These are phyloP conservation scores for Epinotia demarniana DNA, from an alignment of 2,888 invertebrate species.

Conservation along the genomic window DNA sequence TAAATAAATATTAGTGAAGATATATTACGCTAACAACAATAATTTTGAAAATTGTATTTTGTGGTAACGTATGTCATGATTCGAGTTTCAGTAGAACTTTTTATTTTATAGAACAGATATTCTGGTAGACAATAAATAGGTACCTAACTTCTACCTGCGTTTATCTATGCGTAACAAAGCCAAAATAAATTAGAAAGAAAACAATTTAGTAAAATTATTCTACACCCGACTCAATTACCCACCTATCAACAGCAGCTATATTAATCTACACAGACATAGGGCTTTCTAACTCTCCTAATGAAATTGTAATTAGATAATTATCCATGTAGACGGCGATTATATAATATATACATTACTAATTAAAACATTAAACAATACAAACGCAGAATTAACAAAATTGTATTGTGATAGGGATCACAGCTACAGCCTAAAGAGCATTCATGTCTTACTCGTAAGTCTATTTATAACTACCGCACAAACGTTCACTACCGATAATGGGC, in stretches of 20 bases:
- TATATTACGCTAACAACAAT: too few species aligned
- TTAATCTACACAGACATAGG: background rate
- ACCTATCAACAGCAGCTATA: background rate
- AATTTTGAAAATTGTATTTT: too few species aligned
- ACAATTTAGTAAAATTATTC: background rate
- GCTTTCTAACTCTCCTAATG: background rate
- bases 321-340: background rate
- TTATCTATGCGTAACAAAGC: background rate
- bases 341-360: too few species aligned
- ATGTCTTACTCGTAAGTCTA: conserved; percentile 48
- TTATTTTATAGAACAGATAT: background rate
- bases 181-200: background rate
- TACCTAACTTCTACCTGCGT: background rate
- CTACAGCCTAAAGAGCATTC: conserved; percentile 78
- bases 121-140: background rate
- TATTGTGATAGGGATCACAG: conserved; percentile 78
- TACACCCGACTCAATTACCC: background rate
- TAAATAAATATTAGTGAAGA: too few species aligned
- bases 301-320: background rate
- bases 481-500: background rate
- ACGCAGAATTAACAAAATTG: conserved; percentile 53
- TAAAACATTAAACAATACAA: conserved; percentile 5
- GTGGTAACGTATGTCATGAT: too few species aligned
- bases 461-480: conserved; percentile 1
- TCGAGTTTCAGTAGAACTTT: too few species aligned